Evolutionary conservation across 2,113 vertebrate genomes (phyloP).

Genomic region (Lophius piscatorius): DNA sequence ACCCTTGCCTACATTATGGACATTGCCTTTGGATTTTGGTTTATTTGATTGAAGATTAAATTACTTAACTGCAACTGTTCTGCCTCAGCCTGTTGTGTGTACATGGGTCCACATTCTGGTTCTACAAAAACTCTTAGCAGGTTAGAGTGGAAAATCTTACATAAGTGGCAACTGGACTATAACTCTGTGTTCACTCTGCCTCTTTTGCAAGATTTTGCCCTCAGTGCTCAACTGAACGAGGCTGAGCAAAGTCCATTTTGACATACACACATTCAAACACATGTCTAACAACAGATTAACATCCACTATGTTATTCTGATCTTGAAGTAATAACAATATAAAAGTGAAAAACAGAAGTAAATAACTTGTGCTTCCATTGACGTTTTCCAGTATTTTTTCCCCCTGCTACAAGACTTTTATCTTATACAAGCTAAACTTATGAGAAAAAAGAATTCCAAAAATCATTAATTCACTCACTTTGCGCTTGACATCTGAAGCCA

Average conservation of each 20-base stretch:
- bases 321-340: conserved; percentile 7
- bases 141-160: conserved; percentile 24
- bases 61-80: too few species aligned
- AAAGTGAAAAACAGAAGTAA: neutral
- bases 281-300: conserved; percentile 65
- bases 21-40: too few species aligned
- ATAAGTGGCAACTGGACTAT: conserved; percentile 29
- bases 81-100: too few species aligned
- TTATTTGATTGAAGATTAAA: too few species aligned
- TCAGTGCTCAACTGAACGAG: conserved; percentile 38
- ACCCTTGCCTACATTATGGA: too few species aligned
- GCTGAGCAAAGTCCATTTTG: conserved; percentile 52
- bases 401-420: neutral
- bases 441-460: neutral
- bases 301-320: conserved; percentile 45
- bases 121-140: too few species aligned
- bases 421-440: neutral
- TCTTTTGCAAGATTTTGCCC: conserved; percentile 30
- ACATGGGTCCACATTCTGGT: too few species aligned
- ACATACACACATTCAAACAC: conserved; percentile 20
- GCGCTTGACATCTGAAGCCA: conserved; percentile 93
- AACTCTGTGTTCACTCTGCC: conserved; percentile 23
- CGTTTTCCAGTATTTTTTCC: neutral
- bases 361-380: neutral
- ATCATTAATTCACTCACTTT: conserved; percentile 81